Base-by-base conservation (phyloP, 2,113 vertebrate genomes). In the Nasalis larvatus region DNA sequence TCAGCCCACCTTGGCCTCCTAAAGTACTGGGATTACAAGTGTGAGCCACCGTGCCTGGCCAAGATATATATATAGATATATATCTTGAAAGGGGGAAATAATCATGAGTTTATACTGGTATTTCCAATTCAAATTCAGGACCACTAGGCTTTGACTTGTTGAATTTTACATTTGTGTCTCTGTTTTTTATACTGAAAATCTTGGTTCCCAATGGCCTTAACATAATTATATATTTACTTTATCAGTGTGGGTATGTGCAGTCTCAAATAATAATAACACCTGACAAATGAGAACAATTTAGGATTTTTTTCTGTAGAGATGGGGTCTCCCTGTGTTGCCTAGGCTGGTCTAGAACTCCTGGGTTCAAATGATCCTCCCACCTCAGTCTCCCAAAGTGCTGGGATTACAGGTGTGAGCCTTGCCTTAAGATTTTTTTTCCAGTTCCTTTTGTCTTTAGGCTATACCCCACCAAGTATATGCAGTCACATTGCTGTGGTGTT, bases 121-220 rank as follows among this genome's bases (percentile, higher is more conserved):
- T 86, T 91, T 95, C 45, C 45, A 63, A 27, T 81, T 94, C 73
- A 89, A 92, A 89, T 81, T 81, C 54, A 68, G 47, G 80, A 74
- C 69, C 58, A 84, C 58, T 49, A 66, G 60, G 47, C 35, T 91
- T 91, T 85, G 40, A n/a, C 74, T 84, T 91, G 47, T 91, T 74
- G 45, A 42, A 81, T 76, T 95, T 80, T 71, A 42, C 92, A 23
- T 81, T 85, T 71, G n/a, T 73, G n/a, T 80, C 9, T 91, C 35
- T 80, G 35, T 89, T 45, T 42, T 73, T 91, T 88, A 37, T 76
- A 25, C 66, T 52, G 49, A 92, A 91, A 89, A 78, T 89, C 42
- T 60, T 68, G 18, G 14, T 94, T 96, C 69, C 18, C 68, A 63
- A 90, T 68, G 52, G 56, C 47, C 84, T 90, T 73, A 52, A 60